Evolutionary conservation across 2,113 vertebrate genomes (phyloP).

Genomic region (Glaucomys volans): DNA sequence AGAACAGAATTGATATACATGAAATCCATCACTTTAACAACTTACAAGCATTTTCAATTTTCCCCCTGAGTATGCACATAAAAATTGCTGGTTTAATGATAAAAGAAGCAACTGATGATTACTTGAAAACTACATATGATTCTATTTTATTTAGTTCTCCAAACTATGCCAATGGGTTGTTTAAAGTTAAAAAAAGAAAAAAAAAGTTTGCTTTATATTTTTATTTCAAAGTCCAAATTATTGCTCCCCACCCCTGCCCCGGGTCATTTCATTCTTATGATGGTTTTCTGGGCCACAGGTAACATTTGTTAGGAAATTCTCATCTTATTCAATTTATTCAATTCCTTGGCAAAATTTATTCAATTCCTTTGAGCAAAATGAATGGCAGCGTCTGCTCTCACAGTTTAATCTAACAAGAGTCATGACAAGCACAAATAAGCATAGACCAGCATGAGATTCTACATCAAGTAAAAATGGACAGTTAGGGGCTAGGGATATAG

Average conservation of each 20-base stretch:
- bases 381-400: not conserved
- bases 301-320: slow-evolving; percentile 19
- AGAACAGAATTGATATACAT: not conserved
- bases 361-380: not conserved
- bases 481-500: too few relatives aligned
- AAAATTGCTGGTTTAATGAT: not conserved
- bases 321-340: slow-evolving; percentile 11
- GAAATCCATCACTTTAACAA: slow-evolving; percentile 9
- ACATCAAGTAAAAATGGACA: not conserved
- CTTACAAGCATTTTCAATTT: slow-evolving; percentile 36
- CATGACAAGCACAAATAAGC: not conserved
- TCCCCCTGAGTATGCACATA: not conserved
- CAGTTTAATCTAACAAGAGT: not conserved
- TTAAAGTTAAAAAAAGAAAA: not conserved
- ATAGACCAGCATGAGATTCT: not conserved
- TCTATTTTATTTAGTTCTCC: slow-evolving; percentile 48
- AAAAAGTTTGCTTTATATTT: not conserved
- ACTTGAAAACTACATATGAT: slow-evolving; percentile 9
- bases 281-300: not conserved
- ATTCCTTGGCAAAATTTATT: slow-evolving; percentile 29
- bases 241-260: too few relatives aligned
- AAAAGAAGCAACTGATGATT: not conserved
- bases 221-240: slow-evolving; percentile 58
- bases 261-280: slow-evolving; percentile 18
- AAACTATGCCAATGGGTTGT: slow-evolving; percentile 20